phyloP scores from a whole-genome alignment of 2,888 invertebrate species.

The Drosophila fungiperda region DNA sequence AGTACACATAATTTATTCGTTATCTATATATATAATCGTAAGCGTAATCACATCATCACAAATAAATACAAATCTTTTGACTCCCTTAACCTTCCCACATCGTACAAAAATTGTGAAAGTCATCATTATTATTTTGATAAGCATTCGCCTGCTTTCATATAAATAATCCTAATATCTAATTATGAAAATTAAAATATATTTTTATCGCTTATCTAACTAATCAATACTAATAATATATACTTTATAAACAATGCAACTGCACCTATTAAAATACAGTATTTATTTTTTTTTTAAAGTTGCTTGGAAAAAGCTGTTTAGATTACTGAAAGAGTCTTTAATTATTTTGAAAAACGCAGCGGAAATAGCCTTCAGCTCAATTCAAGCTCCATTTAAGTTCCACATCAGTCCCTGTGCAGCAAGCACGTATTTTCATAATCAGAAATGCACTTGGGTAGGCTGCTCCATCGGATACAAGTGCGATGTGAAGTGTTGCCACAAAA shows the following conservation, averaged over 20 bases:
- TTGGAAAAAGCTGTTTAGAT: background rate
- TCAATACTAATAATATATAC: background rate
- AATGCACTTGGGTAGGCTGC: background rate
- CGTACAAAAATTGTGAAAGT: background rate
- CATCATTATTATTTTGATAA: background rate
- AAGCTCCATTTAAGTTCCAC: no score
- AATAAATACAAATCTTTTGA: background rate
- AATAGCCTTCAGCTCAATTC: no score
- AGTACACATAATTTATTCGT: slow-evolving; percentile 6
- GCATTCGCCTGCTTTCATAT: background rate
- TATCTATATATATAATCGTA: no score
- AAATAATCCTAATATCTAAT: background rate
- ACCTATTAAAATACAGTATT: no score
- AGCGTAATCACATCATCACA: no score
- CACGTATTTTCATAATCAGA: background rate
- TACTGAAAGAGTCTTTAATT: background rate
- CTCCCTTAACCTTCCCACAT: background rate
- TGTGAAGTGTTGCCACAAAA: slow-evolving; percentile 20
- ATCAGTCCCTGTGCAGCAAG: background rate
- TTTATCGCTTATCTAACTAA: background rate
- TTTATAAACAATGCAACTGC: background rate
- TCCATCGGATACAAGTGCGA: background rate
- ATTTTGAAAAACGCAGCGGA: background rate
- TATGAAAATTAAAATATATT: background rate
- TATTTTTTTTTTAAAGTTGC: background rate